Evolutionary conservation across 2,888 invertebrate species (phyloP).

Genomic region (Drosophila mimetica): DNA sequence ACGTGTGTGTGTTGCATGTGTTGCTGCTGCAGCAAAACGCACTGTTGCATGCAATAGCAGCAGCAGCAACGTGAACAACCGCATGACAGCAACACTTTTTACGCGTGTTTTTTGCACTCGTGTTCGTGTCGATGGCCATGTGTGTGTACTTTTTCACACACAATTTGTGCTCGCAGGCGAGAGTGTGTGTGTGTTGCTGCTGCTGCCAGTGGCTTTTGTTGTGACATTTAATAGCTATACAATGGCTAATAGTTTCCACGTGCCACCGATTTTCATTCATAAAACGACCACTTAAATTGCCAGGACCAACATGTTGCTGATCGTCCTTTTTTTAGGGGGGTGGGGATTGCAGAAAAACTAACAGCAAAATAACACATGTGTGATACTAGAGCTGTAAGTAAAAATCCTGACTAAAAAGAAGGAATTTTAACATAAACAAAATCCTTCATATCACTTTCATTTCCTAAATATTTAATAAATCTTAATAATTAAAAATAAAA

Average conservation of each 20-base stretch:
- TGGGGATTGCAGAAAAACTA: not conserved
- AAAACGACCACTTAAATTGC: conserved; percentile 53
- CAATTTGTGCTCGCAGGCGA: conserved; percentile 56
- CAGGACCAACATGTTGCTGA: conserved; percentile 50
- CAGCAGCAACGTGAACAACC: conserved; percentile 47
- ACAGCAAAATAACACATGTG: not conserved
- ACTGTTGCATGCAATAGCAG: conserved; percentile 70
- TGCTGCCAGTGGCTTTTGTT: conserved; percentile 45
- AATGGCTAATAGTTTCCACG: conserved; percentile 76
- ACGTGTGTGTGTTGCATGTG: conserved; percentile 17
- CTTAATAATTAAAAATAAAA: too few relatives aligned
- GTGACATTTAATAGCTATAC: conserved; percentile 72
- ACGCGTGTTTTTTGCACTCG: conserved; percentile 56
- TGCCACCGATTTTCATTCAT: conserved; percentile 73
- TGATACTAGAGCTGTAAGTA: not conserved
- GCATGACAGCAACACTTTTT: conserved; percentile 75
- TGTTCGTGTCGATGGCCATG: conserved; percentile 32
- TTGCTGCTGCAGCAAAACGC: conserved; percentile 69
- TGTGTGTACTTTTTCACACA: conserved; percentile 72
- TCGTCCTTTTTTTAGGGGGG: conserved; percentile 9
- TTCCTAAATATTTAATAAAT: too few relatives aligned
- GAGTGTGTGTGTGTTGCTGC: conserved; percentile 16
- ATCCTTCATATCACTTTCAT: too few relatives aligned
- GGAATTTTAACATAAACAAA: too few relatives aligned
- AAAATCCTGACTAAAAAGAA: too few relatives aligned